A percentile compares a stretch with the other conserved stretches of the same genome.
Conservation (phyloP, 2,113 vertebrate species). For the Aegithalos caudatus region DNA sequence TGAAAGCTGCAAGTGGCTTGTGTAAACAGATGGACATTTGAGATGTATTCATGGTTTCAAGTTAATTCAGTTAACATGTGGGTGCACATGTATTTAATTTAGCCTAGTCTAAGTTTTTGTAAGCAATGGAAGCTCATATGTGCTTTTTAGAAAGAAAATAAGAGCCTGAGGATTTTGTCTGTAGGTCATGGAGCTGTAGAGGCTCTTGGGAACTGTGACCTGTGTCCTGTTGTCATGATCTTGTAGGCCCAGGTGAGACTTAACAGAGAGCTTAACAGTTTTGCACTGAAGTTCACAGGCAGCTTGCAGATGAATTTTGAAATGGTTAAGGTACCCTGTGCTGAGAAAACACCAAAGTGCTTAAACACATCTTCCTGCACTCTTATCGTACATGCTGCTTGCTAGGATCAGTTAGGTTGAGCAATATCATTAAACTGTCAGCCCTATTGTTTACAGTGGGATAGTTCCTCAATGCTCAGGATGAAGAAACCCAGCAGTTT, state of each 20-base stretch:
- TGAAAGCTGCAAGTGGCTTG: constrained; percentile 48
- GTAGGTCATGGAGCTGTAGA: neutral
- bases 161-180: neutral
- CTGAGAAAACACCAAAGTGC: neutral
- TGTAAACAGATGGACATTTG: constrained; percentile 61
- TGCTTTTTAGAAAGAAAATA: neutral
- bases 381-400: neutral
- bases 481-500: constrained; percentile 26
- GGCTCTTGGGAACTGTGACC: neutral
- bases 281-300: neutral
- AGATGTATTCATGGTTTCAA: constrained; percentile 37
- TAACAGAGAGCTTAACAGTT: neutral
- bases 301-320: neutral
- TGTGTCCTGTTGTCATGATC: neutral
- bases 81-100: constrained; percentile 56
- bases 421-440: neutral
- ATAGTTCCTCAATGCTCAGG: neutral
- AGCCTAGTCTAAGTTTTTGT: constrained; percentile 23
- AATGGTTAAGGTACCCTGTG: neutral
- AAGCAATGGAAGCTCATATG: neutral
- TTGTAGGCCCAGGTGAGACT: neutral
- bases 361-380: neutral
- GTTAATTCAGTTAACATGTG: constrained; percentile 51
- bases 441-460: neutral
- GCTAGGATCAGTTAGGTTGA: constrained; percentile 8